A percentile compares a stretch with the other conserved stretches of the same genome.
Evolutionary conservation across 2,113 vertebrate species (phyloP).

Genomic region (Coryphaenoides rupestris): DNA sequence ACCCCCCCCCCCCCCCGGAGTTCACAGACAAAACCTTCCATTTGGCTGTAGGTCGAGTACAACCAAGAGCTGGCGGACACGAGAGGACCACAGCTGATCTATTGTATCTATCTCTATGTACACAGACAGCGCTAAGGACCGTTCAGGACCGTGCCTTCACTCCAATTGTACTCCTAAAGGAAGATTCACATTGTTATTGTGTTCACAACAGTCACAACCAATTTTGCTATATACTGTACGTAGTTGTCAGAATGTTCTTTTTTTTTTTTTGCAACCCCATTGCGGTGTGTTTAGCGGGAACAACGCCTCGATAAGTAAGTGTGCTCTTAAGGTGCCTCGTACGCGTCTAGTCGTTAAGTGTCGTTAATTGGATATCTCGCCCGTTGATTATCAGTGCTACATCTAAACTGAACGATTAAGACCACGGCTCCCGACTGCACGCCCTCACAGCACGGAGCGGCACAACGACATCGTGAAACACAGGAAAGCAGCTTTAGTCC

Average conservation of each 20-base stretch:
- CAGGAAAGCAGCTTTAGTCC: slow-evolving; percentile 49
- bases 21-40: slow-evolving; percentile 15
- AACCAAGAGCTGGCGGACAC: slow-evolving; percentile 8
- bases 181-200: slow-evolving; percentile 40
- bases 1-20: slow-evolving; percentile 15
- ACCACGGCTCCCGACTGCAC: slow-evolving; percentile 49
- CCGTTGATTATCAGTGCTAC: slow-evolving; percentile 46
- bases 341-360: slow-evolving; percentile 22
- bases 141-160: slow-evolving; percentile 51
- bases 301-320: slow-evolving; percentile 36
- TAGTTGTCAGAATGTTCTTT: too few species aligned
- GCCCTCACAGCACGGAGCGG: slow-evolving; percentile 52
- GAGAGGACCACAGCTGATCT: slow-evolving; percentile 34
- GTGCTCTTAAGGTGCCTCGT: slow-evolving; percentile 25
- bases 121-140: slow-evolving; percentile 28
- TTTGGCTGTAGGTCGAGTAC: slow-evolving; percentile 9
- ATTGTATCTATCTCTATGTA: slow-evolving; percentile 13
- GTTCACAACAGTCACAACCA: slow-evolving; percentile 38
- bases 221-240: slow-evolving; percentile 11
- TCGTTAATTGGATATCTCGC: slow-evolving; percentile 40
- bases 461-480: slow-evolving; percentile 47
- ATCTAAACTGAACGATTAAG: slow-evolving; percentile 26
- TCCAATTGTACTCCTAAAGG: slow-evolving; percentile 33
- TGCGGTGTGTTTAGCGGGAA: slow-evolving; percentile 33
- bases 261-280: slow-evolving; percentile 33